phyloP scores from a whole-genome alignment of 2,797 vertebrate genomes.

The Channa striata region DNA sequence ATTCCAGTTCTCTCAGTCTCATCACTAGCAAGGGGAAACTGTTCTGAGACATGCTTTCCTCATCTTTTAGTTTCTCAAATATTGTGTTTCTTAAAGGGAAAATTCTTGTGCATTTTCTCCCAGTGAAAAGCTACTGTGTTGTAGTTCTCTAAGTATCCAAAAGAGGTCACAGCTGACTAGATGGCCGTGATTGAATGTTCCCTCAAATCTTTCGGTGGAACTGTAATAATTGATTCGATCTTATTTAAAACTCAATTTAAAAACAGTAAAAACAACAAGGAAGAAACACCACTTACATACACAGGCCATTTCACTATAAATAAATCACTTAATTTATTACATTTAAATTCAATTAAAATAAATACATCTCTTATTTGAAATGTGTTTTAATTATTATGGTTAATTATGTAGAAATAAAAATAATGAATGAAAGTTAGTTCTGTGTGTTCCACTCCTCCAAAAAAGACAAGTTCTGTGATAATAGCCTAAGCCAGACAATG shows the following conservation, averaged over 20 bases:
- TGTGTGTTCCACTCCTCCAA: constrained; percentile 10
- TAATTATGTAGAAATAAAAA: neutral
- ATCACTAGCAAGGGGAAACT: neutral
- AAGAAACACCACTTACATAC: too few species aligned
- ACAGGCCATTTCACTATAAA: too few species aligned
- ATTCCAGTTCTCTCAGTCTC: too few species aligned
- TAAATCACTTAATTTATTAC: too few species aligned
- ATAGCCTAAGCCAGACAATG: neutral
- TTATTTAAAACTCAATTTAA: too few species aligned
- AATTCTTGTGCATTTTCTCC: neutral
- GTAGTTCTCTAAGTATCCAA: constrained; percentile 55
- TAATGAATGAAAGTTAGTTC: too few species aligned
- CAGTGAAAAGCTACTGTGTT: neutral
- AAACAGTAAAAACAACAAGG: too few species aligned
- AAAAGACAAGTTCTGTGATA: constrained; percentile 11
- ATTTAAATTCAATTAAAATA: too few species aligned
- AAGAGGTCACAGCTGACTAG: constrained; percentile 50
- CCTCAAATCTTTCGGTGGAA: too few species aligned
- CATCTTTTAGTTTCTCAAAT: neutral
- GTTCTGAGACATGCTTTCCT: neutral
- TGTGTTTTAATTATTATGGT: neutral
- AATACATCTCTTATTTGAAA: too few species aligned
- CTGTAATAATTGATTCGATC: too few species aligned
- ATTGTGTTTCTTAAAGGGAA: too few species aligned
- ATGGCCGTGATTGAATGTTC: neutral